phyloP scores from a whole-genome alignment of 2,113 vertebrate species.

The Dissostichus mawsoni region DNA sequence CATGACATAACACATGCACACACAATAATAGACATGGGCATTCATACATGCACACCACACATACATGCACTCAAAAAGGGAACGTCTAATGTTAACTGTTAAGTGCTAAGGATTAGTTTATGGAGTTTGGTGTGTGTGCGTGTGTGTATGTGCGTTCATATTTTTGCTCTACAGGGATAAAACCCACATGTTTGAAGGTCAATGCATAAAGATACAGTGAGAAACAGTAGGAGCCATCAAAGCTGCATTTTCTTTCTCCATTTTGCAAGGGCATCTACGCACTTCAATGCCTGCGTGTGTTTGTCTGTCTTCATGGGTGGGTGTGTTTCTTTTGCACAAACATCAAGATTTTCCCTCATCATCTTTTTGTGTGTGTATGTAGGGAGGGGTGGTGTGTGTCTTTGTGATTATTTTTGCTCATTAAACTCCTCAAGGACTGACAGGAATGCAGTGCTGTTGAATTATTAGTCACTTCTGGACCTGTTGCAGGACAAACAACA shows the following conservation, averaged over 20 bases:
- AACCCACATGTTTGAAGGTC: constrained; percentile 50
- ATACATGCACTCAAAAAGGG: no score
- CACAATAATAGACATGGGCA: constrained; percentile 9
- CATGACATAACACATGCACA: constrained; percentile 13
- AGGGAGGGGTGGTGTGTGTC: neutral
- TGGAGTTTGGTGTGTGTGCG: neutral
- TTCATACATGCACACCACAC: neutral
- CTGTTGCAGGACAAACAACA: constrained; percentile 48
- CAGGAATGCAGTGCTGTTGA: constrained; percentile 52
- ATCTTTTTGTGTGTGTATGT: constrained; percentile 10
- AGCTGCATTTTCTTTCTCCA: constrained; percentile 52
- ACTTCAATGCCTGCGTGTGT: constrained; percentile 38
- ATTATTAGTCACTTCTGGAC: constrained; percentile 64
- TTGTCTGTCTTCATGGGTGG: constrained; percentile 35
- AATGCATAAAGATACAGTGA: constrained; percentile 54
- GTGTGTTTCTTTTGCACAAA: constrained; percentile 45
- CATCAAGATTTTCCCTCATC: constrained; percentile 44
- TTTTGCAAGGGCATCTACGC: constrained; percentile 63
- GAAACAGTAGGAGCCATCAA: constrained; percentile 35
- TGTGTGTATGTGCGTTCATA: neutral
- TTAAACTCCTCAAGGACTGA: constrained; percentile 60
- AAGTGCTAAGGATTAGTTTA: no score
- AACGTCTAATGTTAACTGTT: no score
- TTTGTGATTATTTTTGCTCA: constrained; percentile 54
- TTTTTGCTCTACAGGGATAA: constrained; percentile 15